phyloP scores from a whole-genome alignment of 1,140 invertebrate species.

The Drosophila nasuta region DNA sequence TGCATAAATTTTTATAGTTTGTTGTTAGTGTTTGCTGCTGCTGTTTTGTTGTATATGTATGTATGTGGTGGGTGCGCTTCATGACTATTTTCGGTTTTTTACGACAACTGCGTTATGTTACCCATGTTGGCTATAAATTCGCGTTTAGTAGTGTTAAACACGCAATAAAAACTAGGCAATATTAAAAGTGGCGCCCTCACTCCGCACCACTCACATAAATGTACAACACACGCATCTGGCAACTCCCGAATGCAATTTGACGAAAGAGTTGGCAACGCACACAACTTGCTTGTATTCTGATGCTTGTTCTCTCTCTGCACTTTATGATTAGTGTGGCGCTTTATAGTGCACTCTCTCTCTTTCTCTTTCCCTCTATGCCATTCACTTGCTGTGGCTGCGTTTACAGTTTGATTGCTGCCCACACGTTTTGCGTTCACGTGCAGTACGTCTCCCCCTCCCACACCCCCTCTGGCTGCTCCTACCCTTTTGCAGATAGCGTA shows the following conservation, averaged over 20 bases:
- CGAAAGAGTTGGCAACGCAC: constrained; percentile 36
- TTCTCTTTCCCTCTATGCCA: constrained; percentile 10
- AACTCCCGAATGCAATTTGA: constrained; percentile 52
- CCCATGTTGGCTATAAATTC: constrained; percentile 78
- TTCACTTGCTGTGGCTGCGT: constrained; percentile 65
- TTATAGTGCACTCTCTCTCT: constrained; percentile 1
- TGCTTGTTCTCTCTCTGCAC: constrained; percentile 4
- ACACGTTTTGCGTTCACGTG: constrained; percentile 75
- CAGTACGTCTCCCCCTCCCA: constrained; percentile 37
- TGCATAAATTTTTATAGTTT: constrained; percentile 75
- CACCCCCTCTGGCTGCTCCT: neutral
- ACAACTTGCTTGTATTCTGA: constrained; percentile 24
- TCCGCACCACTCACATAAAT: constrained; percentile 7
- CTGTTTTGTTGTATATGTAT: constrained; percentile 37
- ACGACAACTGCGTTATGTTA: constrained; percentile 78
- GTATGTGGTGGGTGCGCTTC: constrained; percentile 46
- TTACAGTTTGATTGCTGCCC: constrained; percentile 64
- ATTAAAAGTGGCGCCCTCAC: constrained; percentile 48
- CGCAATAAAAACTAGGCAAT: constrained; percentile 68
- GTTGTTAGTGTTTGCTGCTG: constrained; percentile 69
- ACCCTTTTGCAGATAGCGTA: constrained; percentile 28
- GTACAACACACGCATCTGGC: constrained; percentile 31
- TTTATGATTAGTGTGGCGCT: neutral
- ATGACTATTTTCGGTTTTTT: constrained; percentile 78
- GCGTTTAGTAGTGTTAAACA: constrained; percentile 81